Conservation (phyloP, 2,113 vertebrate genomes). For the Onychostoma macrolepis region DNA sequence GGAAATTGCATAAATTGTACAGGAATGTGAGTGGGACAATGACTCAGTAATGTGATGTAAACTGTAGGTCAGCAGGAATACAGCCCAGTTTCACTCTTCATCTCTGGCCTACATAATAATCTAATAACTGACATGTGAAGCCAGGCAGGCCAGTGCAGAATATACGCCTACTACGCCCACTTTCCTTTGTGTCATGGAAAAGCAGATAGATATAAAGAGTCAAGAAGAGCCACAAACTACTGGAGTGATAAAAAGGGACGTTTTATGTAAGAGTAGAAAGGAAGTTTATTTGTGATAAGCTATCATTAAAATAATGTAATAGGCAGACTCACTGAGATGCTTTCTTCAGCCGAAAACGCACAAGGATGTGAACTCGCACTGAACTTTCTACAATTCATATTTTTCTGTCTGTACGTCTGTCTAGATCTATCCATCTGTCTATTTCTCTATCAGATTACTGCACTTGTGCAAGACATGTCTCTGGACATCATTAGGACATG, state of each 20-base stretch:
- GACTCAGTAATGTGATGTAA: slow-evolving; percentile 24
- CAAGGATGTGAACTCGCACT: background rate
- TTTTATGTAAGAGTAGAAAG: background rate
- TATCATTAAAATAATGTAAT: background rate
- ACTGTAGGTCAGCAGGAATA: slow-evolving; percentile 18
- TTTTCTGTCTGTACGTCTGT: background rate
- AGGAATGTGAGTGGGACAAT: slow-evolving; percentile 45
- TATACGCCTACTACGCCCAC: too few relatives aligned
- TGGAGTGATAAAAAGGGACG: background rate
- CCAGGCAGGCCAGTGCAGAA: too few relatives aligned
- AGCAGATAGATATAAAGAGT: background rate
- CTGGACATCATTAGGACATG: background rate
- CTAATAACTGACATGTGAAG: background rate
- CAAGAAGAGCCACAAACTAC: background rate
- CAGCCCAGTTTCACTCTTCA: background rate
- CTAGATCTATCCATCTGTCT: background rate
- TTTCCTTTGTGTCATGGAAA: background rate
- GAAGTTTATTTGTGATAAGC: background rate
- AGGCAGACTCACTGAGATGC: background rate
- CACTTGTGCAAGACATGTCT: background rate
- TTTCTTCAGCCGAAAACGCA: background rate
- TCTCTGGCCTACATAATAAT: background rate
- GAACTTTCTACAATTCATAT: background rate
- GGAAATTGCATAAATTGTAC: slow-evolving; percentile 21
- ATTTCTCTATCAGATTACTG: background rate